Percentiles rank a stretch among this genome's conserved stretches.
Evolutionary conservation across 1,140 invertebrate species (phyloP).

Genomic region (Orussus abietinus): DNA sequence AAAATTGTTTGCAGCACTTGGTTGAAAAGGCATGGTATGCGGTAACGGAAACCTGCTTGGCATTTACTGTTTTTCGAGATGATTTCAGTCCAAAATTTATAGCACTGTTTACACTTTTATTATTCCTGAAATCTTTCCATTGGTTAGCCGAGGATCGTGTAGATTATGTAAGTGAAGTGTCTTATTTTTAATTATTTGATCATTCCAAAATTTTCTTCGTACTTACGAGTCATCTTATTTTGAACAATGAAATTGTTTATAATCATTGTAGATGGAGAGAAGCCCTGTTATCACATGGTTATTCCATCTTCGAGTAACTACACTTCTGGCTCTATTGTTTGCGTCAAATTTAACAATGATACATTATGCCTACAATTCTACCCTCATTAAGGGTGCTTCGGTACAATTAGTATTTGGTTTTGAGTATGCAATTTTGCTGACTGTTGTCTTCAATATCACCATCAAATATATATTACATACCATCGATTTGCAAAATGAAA

Average conservation of each 20-base stretch:
- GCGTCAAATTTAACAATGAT: slow-evolving; percentile 87
- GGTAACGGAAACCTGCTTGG: slow-evolving; percentile 96
- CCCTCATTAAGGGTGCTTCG: slow-evolving; percentile 90
- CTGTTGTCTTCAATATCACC: slow-evolving; percentile 88
- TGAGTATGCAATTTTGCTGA: slow-evolving; percentile 97
- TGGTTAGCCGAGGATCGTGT: slow-evolving; percentile 99
- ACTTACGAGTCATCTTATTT: slow-evolving; percentile 7
- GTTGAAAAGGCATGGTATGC: slow-evolving; percentile 99
- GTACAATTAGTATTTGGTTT: slow-evolving; percentile 99
- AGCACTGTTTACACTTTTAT: slow-evolving; percentile 91
- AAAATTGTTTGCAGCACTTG: slow-evolving; percentile 80
- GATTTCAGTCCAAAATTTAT: slow-evolving; percentile 99
- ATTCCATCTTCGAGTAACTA: slow-evolving; percentile 91
- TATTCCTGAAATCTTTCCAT: slow-evolving; percentile 99
- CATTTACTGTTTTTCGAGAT: slow-evolving; percentile 98
- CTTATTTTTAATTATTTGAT: no score
- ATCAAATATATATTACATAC: slow-evolving; percentile 96
- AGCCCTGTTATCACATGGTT: slow-evolving; percentile 94
- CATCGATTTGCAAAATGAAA: slow-evolving; percentile 90
- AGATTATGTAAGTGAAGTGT: slow-evolving; percentile 98
- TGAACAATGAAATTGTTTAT: slow-evolving; percentile 11
- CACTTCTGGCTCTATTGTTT: slow-evolving; percentile 77
- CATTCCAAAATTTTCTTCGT: no score
- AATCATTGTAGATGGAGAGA: slow-evolving; percentile 80
- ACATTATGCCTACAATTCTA: slow-evolving; percentile 90